phyloP scores from a whole-genome alignment of 2,888 invertebrate species.

The Eupithecia subumbrata region DNA sequence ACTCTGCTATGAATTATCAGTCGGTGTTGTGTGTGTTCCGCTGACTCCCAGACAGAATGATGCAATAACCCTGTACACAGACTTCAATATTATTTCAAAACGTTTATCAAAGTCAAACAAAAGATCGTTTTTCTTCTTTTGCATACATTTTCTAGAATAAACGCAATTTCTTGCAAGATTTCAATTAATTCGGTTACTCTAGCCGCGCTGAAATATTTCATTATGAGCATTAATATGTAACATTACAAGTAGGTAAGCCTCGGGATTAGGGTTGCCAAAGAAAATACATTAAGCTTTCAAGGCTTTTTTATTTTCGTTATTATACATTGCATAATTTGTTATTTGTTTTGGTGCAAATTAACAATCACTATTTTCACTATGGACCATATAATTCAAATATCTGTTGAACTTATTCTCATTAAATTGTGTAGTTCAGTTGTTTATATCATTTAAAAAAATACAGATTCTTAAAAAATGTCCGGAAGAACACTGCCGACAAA shows the following conservation, averaged over 20 bases:
- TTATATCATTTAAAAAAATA: no score
- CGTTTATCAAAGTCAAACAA: not conserved
- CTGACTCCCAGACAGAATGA: not conserved
- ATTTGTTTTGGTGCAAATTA: not conserved
- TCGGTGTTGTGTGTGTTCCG: not conserved
- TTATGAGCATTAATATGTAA: conserved; percentile 65
- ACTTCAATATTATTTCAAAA: not conserved
- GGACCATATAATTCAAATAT: not conserved
- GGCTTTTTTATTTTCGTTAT: not conserved
- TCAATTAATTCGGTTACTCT: conserved; percentile 51
- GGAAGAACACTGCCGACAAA: not conserved
- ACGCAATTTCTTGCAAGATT: conserved; percentile 50
- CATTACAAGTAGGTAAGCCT: conserved; percentile 61
- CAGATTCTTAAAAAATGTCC: no score
- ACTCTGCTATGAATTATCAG: not conserved
- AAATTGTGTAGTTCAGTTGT: not conserved
- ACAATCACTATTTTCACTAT: not conserved
- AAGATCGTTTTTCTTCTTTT: not conserved
- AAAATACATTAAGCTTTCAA: conserved; percentile 5
- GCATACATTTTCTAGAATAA: conserved; percentile 17
- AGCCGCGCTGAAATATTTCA: conserved; percentile 59
- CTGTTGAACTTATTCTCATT: not conserved
- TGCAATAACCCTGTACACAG: not conserved
- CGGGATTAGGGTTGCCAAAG: conserved; percentile 33
- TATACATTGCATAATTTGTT: not conserved